Percentiles rank a stretch among this genome's conserved stretches.
These are phyloP conservation scores for Graptemys geographica DNA, from an alignment of 2,797 vertebrate species.

Conservation along the genomic window DNA sequence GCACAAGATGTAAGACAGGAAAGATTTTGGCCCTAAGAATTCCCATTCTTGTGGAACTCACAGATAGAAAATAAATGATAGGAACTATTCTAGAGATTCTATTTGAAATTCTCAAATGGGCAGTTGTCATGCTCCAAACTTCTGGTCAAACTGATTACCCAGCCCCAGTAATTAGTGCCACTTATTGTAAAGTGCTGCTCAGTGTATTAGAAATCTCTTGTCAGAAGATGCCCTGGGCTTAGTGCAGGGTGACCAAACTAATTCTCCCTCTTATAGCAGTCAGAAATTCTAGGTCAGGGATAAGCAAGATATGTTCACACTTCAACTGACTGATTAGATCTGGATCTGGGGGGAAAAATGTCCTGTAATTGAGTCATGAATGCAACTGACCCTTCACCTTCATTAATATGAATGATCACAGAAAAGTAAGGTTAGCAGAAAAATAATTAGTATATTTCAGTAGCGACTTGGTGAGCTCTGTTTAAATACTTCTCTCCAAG, in stretches of 20 bases:
- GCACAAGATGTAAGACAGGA: neutral
- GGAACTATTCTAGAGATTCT: constrained; percentile 32
- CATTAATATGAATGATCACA: constrained; percentile 63
- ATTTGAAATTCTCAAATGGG: constrained; percentile 38
- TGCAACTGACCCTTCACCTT: constrained; percentile 68
- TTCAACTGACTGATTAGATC: constrained; percentile 69
- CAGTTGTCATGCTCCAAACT: constrained; percentile 21
- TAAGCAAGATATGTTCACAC: constrained; percentile 56
- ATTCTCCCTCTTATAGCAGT: constrained; percentile 64
- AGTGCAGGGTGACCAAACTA: constrained; percentile 76
- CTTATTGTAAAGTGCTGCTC: constrained; percentile 72
- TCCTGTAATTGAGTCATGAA: constrained; percentile 61
- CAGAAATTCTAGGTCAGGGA: constrained; percentile 70
- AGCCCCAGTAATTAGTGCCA: constrained; percentile 67
- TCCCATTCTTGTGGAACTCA: neutral
- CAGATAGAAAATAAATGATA: constrained; percentile 42
- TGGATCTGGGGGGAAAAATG: constrained; percentile 53
- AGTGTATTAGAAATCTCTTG: constrained; percentile 72
- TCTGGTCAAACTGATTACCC: constrained; percentile 68
- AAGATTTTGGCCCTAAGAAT: neutral
- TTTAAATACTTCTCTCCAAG: neutral
- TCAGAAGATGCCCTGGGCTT: constrained; percentile 73
- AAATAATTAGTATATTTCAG: constrained; percentile 20
- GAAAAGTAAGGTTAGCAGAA: constrained; percentile 43
- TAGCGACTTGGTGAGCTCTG: neutral